Percentiles rank a stretch among this genome's conserved stretches.
phyloP scores from a whole-genome alignment of 2,888 invertebrate genomes.

The Chrysolina americana region DNA sequence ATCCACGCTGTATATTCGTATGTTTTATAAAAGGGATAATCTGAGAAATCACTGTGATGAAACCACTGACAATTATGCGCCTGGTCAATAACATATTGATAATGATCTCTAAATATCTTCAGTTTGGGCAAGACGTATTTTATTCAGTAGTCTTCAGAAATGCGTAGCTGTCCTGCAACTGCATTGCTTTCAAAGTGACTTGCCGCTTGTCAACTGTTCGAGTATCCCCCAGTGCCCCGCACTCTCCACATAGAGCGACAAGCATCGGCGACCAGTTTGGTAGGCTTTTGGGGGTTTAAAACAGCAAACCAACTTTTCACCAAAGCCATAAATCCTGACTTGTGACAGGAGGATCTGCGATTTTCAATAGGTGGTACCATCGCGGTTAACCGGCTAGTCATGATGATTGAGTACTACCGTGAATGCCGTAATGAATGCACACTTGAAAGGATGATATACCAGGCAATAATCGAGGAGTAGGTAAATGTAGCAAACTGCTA shows the following conservation, averaged over 20 bases:
- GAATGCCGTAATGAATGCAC: not conserved
- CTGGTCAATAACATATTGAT: not conserved
- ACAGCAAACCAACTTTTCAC: constrained; percentile 65
- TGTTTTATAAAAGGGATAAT: no score
- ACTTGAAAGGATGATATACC: not conserved
- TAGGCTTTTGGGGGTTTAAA: constrained; percentile 64
- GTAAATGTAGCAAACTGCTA: no score
- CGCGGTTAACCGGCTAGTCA: not conserved
- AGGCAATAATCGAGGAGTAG: not conserved
- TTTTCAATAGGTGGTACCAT: constrained; percentile 56
- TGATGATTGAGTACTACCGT: not conserved
- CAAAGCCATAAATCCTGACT: constrained; percentile 63
- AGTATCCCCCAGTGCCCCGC: constrained; percentile 50
- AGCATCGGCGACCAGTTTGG: constrained; percentile 61
- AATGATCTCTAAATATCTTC: constrained; percentile 15
- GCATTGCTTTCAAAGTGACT: constrained; percentile 57
- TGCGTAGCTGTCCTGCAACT: constrained; percentile 39
- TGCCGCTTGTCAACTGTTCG: constrained; percentile 57
- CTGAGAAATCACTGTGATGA: no score
- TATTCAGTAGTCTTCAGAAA: constrained; percentile 21
- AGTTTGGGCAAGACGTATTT: constrained; percentile 26
- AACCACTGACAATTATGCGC: not conserved
- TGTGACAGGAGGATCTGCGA: constrained; percentile 59
- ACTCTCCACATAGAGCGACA: constrained; percentile 49
- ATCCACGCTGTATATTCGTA: no score